phyloP scores from a whole-genome alignment of 1,140 invertebrate species.

The fruit fly (Drosophila melanogaster) region DNA sequence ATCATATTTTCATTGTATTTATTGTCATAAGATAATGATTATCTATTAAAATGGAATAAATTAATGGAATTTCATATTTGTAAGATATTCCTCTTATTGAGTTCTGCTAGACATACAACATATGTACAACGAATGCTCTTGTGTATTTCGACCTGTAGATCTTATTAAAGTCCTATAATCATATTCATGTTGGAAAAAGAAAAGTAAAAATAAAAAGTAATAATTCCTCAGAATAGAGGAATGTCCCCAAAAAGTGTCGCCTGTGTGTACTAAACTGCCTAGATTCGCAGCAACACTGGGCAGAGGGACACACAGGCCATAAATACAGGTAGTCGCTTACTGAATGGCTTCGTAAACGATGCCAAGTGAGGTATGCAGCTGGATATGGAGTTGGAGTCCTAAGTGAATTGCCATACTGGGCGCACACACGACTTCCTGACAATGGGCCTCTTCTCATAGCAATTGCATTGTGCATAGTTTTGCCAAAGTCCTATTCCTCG shows the following conservation, averaged over 20 bases:
- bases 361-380: conserved; percentile 45
- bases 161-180: too few species aligned
- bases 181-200: too few species aligned
- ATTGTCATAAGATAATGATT: too few species aligned
- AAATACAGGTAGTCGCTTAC: conserved; percentile 76
- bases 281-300: conserved; percentile 6
- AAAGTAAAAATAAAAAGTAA: too few species aligned
- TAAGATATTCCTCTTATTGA: too few species aligned
- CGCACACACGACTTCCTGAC: conserved; percentile 56
- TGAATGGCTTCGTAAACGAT: conserved; percentile 75
- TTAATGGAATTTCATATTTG: too few species aligned
- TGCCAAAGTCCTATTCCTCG: conserved; percentile 29
- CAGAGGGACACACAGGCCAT: conserved; percentile 41
- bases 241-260: background rate
- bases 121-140: too few species aligned
- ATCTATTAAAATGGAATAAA: too few species aligned
- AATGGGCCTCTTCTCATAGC: conserved; percentile 52
- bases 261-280: background rate
- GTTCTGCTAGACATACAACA: too few species aligned
- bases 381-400: conserved; percentile 32
- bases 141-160: too few species aligned
- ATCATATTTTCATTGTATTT: too few species aligned
- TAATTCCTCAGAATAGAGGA: too few species aligned
- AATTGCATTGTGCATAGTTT: conserved; percentile 51
- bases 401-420: conserved; percentile 70